phyloP scores from a whole-genome alignment of 2,113 vertebrate species.

The Chloropsis hardwickii region DNA sequence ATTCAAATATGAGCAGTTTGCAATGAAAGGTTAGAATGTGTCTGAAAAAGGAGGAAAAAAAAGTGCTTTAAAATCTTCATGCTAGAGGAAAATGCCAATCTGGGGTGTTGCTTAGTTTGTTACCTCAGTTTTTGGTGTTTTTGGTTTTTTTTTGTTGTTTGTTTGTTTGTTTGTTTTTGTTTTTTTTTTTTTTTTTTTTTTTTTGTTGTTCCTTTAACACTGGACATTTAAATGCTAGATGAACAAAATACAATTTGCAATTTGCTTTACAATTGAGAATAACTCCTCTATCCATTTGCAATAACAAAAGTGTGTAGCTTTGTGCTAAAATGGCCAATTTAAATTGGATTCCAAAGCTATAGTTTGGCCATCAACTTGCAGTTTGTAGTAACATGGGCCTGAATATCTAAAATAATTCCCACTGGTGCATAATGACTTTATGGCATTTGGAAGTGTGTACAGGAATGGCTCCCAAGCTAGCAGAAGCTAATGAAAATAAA shows the following conservation, averaged over 20 bases:
- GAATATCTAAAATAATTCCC: constrained; percentile 2
- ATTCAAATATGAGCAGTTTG: not conserved
- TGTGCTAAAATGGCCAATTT: constrained; percentile 25
- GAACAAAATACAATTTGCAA: constrained; percentile 8
- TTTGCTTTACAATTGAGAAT: not conserved
- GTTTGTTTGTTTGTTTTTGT: too few relatives aligned
- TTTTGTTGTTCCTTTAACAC: not conserved
- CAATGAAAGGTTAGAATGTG: not conserved
- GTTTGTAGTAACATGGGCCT: not conserved
- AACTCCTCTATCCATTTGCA: not conserved
- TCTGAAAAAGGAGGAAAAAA: not conserved
- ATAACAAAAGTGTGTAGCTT: not conserved
- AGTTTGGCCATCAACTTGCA: not conserved
- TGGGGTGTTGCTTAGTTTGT: not conserved
- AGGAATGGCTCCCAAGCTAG: not conserved
- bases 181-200: not conserved
- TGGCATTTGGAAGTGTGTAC: not conserved
- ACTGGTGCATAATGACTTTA: not conserved
- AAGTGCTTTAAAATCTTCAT: not conserved
- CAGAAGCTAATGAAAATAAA: constrained; percentile 2
- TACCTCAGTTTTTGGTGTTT: not conserved
- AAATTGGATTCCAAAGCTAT: constrained; percentile 34
- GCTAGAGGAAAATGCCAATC: not conserved
- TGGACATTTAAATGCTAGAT: not conserved
- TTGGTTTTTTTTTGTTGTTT: too few relatives aligned